Conservation (phyloP, 2,797 vertebrate species). For the Anguilla marmorata region DNA sequence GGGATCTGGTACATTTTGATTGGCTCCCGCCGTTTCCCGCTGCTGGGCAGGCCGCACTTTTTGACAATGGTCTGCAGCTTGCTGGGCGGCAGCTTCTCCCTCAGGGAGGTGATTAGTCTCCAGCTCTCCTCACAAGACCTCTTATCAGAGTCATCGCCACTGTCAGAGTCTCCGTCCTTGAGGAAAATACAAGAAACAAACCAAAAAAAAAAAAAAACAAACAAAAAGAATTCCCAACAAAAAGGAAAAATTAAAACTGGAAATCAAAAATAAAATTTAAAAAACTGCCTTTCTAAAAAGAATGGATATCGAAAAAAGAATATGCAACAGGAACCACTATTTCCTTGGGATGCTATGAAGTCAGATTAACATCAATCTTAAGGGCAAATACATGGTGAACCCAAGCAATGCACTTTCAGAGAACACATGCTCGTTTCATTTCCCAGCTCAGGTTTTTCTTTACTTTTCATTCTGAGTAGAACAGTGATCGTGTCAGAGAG, state of each 20-base stretch:
- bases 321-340: conserved; percentile 73
- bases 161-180: conserved; percentile 99
- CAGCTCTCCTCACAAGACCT: conserved; percentile 99
- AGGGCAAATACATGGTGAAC: background rate
- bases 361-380: background rate
- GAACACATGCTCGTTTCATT: background rate
- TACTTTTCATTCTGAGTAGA: background rate
- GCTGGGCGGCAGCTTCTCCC: conserved; percentile 99
- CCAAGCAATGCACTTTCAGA: background rate
- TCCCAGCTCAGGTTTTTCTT: background rate
- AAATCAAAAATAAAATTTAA: conserved; percentile 78
- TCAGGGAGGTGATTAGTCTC: conserved; percentile 98
- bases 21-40: conserved; percentile 93
- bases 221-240: conserved; percentile 71
- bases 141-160: conserved; percentile 99
- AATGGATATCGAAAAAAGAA: conserved; percentile 72
- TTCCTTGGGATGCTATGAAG: conserved; percentile 31
- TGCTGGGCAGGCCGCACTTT: conserved; percentile 99
- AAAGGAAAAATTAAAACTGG: conserved; percentile 83
- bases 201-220: conserved; percentile 86
- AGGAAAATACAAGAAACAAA: conserved; percentile 69
- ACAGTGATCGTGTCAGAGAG: background rate
- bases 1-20: conserved; percentile 99
- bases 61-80: conserved; percentile 99
- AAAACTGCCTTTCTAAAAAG: conserved; percentile 61